Base-by-base conservation (phyloP, 2,888 invertebrate species). In the Onthophagus sagittarius region DNA sequence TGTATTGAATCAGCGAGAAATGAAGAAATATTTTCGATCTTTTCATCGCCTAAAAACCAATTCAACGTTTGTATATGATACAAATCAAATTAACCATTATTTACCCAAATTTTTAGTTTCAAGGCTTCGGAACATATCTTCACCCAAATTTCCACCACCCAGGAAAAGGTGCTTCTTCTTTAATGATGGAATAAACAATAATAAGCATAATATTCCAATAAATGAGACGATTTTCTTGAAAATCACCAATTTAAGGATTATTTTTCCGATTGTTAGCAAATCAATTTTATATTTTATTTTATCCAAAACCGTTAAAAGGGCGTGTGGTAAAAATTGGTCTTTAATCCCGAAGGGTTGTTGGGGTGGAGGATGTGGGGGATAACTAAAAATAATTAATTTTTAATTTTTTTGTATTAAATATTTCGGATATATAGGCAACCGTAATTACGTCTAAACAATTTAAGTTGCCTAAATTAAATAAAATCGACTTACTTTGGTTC, bases 191-290 rank as follows among this genome's bases (percentile, higher is more conserved):
- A 94, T 89, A 81, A 94, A 93, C 71, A 94, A 85, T 78, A 94
- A 84, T 81, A 94, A 87, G 81, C 92, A 94, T 79, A 94, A 89
- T 4, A 93, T 87, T 0, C 92, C 94, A 63, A 94, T 89, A 84
- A 94, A 93, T 79, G 93, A 93, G 73, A 94, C 91, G 71, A 94
- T 90, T 84, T 94, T 92, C 85, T 94, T 94, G 83, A 94, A 94
- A 78, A 94, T 91, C 3, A 94, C 85, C 71, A 94, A 83, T 82
- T 94, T 94, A 53, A 94, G 83, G 73, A 94, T 80, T 74, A 94
- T 88, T 85, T 94, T 94, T 0, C 92, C 92, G 72, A 93, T 84
- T 0, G 93, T 92, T 75, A 92, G 87, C 0, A 93, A 88, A 80
- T 92, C 91, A 71, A 93, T 80, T 84, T 94, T 93, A 23, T 91